Evolutionary conservation across 2,113 vertebrate genomes (phyloP).

Genomic region (Lutjanus erythropterus): DNA sequence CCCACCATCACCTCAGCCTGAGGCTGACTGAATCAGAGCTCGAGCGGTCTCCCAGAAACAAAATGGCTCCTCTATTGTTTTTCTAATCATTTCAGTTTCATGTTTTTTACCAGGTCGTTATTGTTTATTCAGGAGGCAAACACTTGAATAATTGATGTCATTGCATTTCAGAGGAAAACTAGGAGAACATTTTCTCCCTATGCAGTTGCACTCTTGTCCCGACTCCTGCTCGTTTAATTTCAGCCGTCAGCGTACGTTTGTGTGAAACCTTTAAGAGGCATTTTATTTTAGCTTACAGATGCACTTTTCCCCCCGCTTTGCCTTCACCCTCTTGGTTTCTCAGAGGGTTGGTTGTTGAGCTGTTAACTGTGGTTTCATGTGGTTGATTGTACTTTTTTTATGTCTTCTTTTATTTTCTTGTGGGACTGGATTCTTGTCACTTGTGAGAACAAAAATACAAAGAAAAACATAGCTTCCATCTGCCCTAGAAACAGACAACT

Average conservation of each 20-base stretch:
- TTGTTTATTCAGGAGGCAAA: slow-evolving; percentile 23
- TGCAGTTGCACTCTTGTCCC: slow-evolving; percentile 2
- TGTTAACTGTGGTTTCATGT: slow-evolving; percentile 10
- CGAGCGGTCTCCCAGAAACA: neutral
- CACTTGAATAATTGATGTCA: slow-evolving; percentile 53
- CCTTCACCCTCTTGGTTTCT: slow-evolving; percentile 22
- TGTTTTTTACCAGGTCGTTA: neutral
- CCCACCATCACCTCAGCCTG: neutral
- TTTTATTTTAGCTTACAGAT: slow-evolving; percentile 15
- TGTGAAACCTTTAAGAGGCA: slow-evolving; percentile 6
- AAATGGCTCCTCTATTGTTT: neutral
- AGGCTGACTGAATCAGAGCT: neutral
- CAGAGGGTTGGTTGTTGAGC: neutral
- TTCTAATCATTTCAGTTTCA: neutral
- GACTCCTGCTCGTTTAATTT: neutral
- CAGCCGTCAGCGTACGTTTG: neutral
- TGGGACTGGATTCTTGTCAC: neutral
- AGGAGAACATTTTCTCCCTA: slow-evolving; percentile 21
- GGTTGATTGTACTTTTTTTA: neutral
- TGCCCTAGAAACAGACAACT: neutral
- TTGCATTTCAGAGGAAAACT: slow-evolving; percentile 33
- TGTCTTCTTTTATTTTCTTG: neutral
- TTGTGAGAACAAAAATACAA: neutral
- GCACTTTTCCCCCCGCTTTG: slow-evolving; percentile 42
- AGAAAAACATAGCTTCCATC: neutral